Evolutionary conservation across 92 coral and sea anemone genomes (phyloP).

Genomic region (Porites lobata): DNA sequence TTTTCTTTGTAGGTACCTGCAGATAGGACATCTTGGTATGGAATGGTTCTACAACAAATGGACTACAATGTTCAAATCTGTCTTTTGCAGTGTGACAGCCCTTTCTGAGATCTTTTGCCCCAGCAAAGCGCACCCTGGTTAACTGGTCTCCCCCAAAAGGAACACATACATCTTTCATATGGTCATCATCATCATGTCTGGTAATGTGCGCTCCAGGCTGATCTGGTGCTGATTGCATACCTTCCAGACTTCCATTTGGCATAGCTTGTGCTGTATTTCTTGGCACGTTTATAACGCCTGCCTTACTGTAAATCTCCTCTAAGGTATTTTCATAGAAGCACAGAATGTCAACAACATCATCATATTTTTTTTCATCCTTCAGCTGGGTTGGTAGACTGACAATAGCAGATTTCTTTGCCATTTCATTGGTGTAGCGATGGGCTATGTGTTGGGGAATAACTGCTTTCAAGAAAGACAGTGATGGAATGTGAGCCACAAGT

Average conservation of each 20-base stretch:
- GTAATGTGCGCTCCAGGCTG: slow-evolving; percentile 63
- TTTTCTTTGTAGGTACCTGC: slow-evolving; percentile 49
- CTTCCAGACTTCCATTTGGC: slow-evolving; percentile 43
- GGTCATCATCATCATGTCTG: slow-evolving; percentile 48
- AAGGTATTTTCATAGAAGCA: slow-evolving; percentile 55
- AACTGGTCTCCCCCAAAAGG: slow-evolving; percentile 75
- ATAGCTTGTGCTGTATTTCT: slow-evolving; percentile 37
- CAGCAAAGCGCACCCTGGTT: slow-evolving; percentile 73
- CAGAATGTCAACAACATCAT: slow-evolving; percentile 69
- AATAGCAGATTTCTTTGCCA: slow-evolving; percentile 58
- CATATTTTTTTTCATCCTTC: slow-evolving; percentile 73
- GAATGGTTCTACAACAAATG: slow-evolving; percentile 65
- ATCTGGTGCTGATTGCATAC: slow-evolving; percentile 46
- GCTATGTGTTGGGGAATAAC: slow-evolving; percentile 37
- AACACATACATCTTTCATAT: slow-evolving; percentile 62
- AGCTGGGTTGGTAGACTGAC: slow-evolving; percentile 66
- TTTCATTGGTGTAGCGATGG: slow-evolving; percentile 44
- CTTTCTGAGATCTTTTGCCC: slow-evolving; percentile 59
- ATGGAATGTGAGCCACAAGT: slow-evolving; percentile 12
- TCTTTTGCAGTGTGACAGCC: slow-evolving; percentile 75
- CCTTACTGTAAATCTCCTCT: slow-evolving; percentile 57
- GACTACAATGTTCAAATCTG: slow-evolving; percentile 69
- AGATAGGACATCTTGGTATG: slow-evolving; percentile 66
- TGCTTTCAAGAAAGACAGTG: slow-evolving; percentile 43
- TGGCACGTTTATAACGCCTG: slow-evolving; percentile 51